Evolutionary conservation across 2,113 vertebrate species (phyloP).

Genomic region (Piliocolobus tephrosceles): DNA sequence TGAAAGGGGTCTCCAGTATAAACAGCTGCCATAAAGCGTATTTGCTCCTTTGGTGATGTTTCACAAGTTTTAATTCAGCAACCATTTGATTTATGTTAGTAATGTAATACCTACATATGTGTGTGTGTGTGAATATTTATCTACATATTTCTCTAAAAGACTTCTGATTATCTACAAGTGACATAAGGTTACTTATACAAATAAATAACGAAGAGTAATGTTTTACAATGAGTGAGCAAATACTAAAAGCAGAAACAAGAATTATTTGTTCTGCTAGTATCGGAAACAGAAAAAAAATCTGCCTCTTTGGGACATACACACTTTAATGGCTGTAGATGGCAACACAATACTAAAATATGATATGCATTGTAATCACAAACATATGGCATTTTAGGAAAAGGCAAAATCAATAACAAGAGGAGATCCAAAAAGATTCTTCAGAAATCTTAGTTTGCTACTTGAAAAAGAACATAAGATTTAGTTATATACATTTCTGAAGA

Average conservation of each 20-base stretch:
- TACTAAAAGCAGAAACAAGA: neutral
- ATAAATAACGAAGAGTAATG: neutral
- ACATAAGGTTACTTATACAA: neutral
- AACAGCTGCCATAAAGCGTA: neutral
- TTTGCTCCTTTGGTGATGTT: neutral
- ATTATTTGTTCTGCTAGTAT: neutral
- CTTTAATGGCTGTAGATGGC: neutral
- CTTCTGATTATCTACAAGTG: neutral
- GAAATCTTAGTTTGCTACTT: neutral
- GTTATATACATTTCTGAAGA: neutral
- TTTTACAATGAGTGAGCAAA: neutral
- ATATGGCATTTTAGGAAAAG: neutral
- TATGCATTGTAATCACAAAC: neutral
- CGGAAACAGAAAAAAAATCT: neutral
- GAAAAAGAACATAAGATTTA: neutral
- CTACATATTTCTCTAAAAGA: neutral
- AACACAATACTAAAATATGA: neutral
- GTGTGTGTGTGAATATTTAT: neutral
- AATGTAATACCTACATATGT: neutral
- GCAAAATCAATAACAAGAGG: neutral
- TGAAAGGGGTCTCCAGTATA: neutral
- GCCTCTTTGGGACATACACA: neutral
- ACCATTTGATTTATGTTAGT: neutral
- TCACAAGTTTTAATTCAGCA: slow-evolving; percentile 40
- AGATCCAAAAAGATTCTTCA: neutral